phyloP scores from a whole-genome alignment of 2,797 vertebrate species.

The Tarsius wallacei region DNA sequence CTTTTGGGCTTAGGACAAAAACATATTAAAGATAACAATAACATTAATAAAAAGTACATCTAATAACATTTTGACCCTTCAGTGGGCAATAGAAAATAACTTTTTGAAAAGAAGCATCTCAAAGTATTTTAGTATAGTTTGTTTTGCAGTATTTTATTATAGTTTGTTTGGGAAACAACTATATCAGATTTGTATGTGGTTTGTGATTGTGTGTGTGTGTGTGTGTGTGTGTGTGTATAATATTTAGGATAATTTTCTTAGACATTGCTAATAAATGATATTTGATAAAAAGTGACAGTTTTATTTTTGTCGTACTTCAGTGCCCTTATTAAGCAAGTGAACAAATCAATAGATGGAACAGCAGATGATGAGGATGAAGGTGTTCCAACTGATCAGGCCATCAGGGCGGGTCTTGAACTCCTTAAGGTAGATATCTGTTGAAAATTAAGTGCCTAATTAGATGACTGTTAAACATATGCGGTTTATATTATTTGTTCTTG shows the following conservation, averaged over 20 bases:
- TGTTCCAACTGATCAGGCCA: slow-evolving; percentile 97
- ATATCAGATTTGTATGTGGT: not conserved
- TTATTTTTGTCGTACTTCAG: slow-evolving; percentile 88
- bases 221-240: not conserved
- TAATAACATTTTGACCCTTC: slow-evolving; percentile 36
- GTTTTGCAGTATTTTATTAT: slow-evolving; percentile 4
- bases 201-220: not conserved
- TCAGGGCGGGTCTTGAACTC: slow-evolving; percentile 97
- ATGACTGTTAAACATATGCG: not conserved
- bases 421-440: slow-evolving; percentile 94
- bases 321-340: slow-evolving; percentile 98
- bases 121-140: slow-evolving; percentile 24
- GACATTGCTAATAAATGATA: not conserved
- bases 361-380: slow-evolving; percentile 99
- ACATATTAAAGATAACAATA: slow-evolving; percentile 32
- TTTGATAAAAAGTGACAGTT: not conserved
- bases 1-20: slow-evolving; percentile 58
- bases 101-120: slow-evolving; percentile 52
- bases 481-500: not conserved
- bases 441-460: not conserved
- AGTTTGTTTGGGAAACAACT: slow-evolving; percentile 13
- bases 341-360: slow-evolving; percentile 99
- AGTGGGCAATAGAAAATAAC: slow-evolving; percentile 34
- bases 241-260: slow-evolving; percentile 42
- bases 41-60: slow-evolving; percentile 46